Evolutionary conservation across 1,140 invertebrate species (phyloP), one percentile per base, ranked within the genome.

Genomic region (Cheumatopsyche charites): DNA sequence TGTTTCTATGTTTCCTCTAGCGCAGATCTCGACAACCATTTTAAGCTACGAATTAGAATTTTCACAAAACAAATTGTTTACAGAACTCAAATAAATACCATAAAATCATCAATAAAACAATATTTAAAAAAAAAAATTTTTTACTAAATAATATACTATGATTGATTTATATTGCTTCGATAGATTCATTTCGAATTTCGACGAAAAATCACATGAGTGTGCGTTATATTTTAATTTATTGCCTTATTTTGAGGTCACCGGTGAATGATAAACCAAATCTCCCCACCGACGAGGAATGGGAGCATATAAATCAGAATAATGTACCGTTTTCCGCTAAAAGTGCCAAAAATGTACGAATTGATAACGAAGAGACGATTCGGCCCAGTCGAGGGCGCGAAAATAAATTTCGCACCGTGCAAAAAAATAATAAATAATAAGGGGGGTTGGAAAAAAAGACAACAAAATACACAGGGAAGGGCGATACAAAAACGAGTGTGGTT

Each of bases 241-340:
- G 63, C 43, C 15, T 47, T 66, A 58, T 58, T 58, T 26, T 42
- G 63, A 66, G 63, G 63, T 66, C 63, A 42, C 41, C 19, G 63
- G 5, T 17, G 26, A 26, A 47, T 66, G 63, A 66, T 66, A 66
- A 66, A 42, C 29, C 62, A 3, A 36, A 36, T 4, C 29, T 36
- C 29, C 29, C 12, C 55, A 58, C 55, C 55, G 21, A 23, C 7
- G 55, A 12, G 21, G 23, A 52, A 21, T 26, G 62, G 62, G 11
- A 23, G 36, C 63, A n/a, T 66, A 66, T 47, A 66, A 66, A 66
- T 66, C 63, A 66, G 43, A 66, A 66, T 66, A 47, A 66, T 66
- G 41, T 58, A 58, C 55, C 55, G 55, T 58, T 58, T 58, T 58
- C 55, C 55, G 55, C 21, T 25, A 58, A 58, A 58, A 58, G 21